phyloP scores from a whole-genome alignment of 2,797 vertebrate species.

The Lacerta viridis region DNA sequence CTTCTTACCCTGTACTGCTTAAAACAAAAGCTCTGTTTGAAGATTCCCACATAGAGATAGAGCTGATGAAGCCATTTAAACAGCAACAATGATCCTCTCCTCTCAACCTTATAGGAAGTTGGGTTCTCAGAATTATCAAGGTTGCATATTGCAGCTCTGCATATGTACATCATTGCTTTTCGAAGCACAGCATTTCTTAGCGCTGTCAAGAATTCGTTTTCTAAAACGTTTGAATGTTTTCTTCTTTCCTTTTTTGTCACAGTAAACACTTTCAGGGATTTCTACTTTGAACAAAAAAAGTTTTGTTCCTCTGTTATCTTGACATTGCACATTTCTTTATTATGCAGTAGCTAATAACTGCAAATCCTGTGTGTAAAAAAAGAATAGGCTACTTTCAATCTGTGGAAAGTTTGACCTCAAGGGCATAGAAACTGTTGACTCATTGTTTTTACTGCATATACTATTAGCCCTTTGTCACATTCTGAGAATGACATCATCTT shows the following conservation, averaged over 20 bases:
- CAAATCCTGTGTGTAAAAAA: conserved; percentile 63
- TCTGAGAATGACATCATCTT: conserved; percentile 76
- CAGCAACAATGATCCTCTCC: conserved; percentile 17
- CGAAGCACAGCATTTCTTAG: background rate
- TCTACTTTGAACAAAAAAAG: background rate
- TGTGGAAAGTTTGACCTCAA: conserved; percentile 76
- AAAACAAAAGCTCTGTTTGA: background rate
- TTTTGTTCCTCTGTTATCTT: conserved; percentile 47
- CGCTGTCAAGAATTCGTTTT: conserved; percentile 27
- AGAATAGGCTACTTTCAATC: conserved; percentile 70
- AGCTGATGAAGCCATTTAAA: conserved; percentile 33
- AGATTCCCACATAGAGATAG: background rate
- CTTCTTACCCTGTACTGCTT: background rate
- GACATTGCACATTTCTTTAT: conserved; percentile 53
- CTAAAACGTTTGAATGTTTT: conserved; percentile 19
- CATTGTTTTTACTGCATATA: conserved; percentile 79
- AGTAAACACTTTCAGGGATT: conserved; percentile 39
- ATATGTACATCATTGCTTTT: background rate
- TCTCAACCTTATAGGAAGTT: conserved; percentile 36
- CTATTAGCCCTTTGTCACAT: conserved; percentile 78
- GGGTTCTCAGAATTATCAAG: conserved; percentile 24
- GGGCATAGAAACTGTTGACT: conserved; percentile 78
- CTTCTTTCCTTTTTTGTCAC: conserved; percentile 16
- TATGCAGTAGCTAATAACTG: conserved; percentile 43
- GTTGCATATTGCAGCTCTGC: background rate